Conservation (phyloP, 1,140 invertebrate species). For the Babylonia areolata region DNA sequence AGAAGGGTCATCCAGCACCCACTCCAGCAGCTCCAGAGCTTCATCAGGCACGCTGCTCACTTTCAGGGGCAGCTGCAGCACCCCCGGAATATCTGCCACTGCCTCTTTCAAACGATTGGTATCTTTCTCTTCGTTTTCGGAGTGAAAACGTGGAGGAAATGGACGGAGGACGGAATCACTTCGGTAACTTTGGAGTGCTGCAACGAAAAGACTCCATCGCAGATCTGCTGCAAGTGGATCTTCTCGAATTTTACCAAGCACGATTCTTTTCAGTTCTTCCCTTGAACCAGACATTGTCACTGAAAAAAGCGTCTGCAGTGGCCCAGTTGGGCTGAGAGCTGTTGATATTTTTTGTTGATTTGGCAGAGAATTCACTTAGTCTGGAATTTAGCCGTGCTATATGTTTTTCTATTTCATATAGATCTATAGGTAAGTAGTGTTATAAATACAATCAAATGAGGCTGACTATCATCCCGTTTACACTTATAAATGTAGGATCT, state of each 20-base stretch:
- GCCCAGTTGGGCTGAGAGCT: neutral
- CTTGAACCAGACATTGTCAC: slow-evolving; percentile 19
- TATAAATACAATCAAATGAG: too few species aligned
- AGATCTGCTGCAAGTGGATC: slow-evolving; percentile 79
- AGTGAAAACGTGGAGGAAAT: slow-evolving; percentile 84
- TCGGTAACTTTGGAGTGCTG: slow-evolving; percentile 85
- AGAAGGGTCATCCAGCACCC: slow-evolving; percentile 48
- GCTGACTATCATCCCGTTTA: too few species aligned
- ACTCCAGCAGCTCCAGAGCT: slow-evolving; percentile 51
- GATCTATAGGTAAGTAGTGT: too few species aligned
- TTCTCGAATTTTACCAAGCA: slow-evolving; percentile 43
- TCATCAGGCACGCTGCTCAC: slow-evolving; percentile 46
- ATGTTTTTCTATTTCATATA: too few species aligned
- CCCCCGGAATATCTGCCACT: slow-evolving; percentile 50
- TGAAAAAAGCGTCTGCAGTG: neutral
- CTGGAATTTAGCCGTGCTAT: too few species aligned
- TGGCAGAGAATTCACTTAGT: too few species aligned
- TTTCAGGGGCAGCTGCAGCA: slow-evolving; percentile 49
- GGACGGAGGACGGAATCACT: slow-evolving; percentile 84
- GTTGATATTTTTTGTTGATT: slow-evolving; percentile 18
- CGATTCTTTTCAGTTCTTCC: slow-evolving; percentile 31
- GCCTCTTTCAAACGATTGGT: slow-evolving; percentile 79
- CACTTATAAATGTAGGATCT: too few species aligned
- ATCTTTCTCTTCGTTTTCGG: slow-evolving; percentile 80
- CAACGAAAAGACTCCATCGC: slow-evolving; percentile 86